Evolutionary conservation across 2,113 vertebrate genomes (phyloP).

Genomic region (Columba janthina): DNA sequence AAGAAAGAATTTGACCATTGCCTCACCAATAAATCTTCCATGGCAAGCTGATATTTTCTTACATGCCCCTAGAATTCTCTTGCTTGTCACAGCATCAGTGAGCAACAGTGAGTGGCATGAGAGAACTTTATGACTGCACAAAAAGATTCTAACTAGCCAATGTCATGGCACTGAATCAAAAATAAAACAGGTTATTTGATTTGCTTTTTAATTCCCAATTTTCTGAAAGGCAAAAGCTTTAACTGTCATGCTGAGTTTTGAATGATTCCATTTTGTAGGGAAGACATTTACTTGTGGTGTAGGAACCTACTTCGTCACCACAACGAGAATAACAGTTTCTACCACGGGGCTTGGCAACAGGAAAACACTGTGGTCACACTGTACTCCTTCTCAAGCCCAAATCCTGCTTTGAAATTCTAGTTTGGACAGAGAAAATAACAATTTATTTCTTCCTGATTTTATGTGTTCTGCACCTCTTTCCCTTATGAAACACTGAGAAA

Average conservation of each 20-base stretch:
- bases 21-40: neutral
- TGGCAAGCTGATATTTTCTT: neutral
- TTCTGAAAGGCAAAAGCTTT: slow-evolving; percentile 10
- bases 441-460: neutral
- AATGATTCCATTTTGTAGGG: slow-evolving; percentile 13
- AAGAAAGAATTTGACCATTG: neutral
- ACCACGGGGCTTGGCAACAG: neutral
- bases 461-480: slow-evolving; percentile 20
- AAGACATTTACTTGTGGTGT: neutral
- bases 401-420: neutral
- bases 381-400: neutral
- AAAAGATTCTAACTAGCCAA: neutral
- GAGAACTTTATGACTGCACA: neutral
- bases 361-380: neutral
- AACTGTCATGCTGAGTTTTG: slow-evolving; percentile 2
- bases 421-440: slow-evolving; percentile 9
- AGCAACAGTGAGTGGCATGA: neutral
- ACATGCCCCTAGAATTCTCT: neutral
- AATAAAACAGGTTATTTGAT: slow-evolving; percentile 14
- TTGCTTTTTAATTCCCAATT: neutral
- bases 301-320: neutral
- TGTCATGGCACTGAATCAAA: neutral
- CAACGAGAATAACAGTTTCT: neutral
- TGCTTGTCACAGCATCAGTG: neutral
- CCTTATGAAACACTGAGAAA: neutral